A percentile compares a stretch with the other conserved stretches of the same genome.
These are phyloP conservation scores for Aphis gossypii DNA, from an alignment of 1,140 invertebrate genomes.

Conservation along the genomic window DNA sequence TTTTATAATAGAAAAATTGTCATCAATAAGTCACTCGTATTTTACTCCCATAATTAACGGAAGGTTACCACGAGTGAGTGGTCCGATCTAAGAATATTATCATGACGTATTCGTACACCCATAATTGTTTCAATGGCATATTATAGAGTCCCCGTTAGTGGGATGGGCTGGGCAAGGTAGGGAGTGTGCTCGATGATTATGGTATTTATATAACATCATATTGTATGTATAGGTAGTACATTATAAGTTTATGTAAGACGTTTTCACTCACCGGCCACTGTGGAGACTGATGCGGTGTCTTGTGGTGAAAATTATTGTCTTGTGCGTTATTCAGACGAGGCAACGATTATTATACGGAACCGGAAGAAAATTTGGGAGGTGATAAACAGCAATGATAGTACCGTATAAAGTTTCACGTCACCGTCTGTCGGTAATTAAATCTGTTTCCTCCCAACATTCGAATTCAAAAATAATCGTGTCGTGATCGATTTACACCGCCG, in stretches of 20 bases:
- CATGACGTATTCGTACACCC: background rate
- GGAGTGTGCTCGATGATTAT: background rate
- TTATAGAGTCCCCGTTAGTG: background rate
- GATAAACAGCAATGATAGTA: background rate
- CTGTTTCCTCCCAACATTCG: background rate
- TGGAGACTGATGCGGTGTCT: constrained; percentile 53
- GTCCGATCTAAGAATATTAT: background rate
- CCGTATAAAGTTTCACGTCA: background rate
- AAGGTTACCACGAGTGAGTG: background rate
- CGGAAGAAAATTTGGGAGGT: background rate
- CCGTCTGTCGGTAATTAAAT: background rate
- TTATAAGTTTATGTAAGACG: background rate
- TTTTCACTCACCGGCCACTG: constrained; percentile 58
- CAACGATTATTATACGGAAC: background rate
- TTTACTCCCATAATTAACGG: background rate
- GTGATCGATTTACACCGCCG: background rate
- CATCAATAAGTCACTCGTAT: background rate
- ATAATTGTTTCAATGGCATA: background rate
- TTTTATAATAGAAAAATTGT: background rate
- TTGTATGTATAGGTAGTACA: background rate
- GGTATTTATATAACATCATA: background rate
- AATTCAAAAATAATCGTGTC: background rate
- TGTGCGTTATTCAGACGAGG: background rate
- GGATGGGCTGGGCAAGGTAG: background rate
- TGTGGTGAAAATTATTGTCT: constrained; percentile 32